These are phyloP conservation scores for Ceratina australensis DNA, from an alignment of 1,140 invertebrate genomes.

Conservation along the genomic window DNA sequence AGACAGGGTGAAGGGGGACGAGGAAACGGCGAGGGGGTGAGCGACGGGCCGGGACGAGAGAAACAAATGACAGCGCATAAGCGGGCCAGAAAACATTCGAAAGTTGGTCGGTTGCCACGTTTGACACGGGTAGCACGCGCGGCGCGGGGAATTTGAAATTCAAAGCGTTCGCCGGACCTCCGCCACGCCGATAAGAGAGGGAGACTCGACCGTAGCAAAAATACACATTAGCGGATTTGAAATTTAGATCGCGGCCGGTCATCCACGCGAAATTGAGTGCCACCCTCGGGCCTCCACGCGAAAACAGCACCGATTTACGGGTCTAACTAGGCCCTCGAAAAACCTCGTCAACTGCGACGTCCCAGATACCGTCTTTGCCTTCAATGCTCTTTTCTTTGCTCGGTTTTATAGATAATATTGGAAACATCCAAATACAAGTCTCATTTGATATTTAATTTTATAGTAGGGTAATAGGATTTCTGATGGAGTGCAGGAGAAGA, in stretches of 20 bases:
- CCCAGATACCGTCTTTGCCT: slow-evolving; percentile 29
- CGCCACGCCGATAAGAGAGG: slow-evolving; percentile 63
- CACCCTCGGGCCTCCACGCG: not conserved
- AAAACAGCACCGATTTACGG: slow-evolving; percentile 55
- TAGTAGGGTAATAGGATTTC: too few relatives aligned
- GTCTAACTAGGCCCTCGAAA: slow-evolving; percentile 14
- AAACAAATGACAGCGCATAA: slow-evolving; percentile 70
- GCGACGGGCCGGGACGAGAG: slow-evolving; percentile 1
- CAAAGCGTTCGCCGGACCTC: slow-evolving; percentile 66
- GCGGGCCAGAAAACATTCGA: slow-evolving; percentile 67
- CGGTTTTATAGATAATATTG: not conserved
- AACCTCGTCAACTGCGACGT: not conserved
- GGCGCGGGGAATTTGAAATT: slow-evolving; percentile 75
- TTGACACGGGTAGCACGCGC: slow-evolving; percentile 49
- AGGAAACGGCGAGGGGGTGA: too few relatives aligned
- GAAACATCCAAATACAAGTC: too few relatives aligned
- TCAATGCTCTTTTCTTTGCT: not conserved
- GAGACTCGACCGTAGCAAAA: slow-evolving; percentile 64
- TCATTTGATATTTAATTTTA: too few relatives aligned
- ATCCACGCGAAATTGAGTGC: slow-evolving; percentile 50
- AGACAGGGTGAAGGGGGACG: not conserved
- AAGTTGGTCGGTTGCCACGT: slow-evolving; percentile 63
- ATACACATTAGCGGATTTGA: slow-evolving; percentile 79
- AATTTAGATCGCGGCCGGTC: slow-evolving; percentile 72
- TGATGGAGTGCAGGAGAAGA: too few relatives aligned